phyloP scores from a whole-genome alignment of 2,888 invertebrate species.

The Koerneria pararmatus region DNA sequence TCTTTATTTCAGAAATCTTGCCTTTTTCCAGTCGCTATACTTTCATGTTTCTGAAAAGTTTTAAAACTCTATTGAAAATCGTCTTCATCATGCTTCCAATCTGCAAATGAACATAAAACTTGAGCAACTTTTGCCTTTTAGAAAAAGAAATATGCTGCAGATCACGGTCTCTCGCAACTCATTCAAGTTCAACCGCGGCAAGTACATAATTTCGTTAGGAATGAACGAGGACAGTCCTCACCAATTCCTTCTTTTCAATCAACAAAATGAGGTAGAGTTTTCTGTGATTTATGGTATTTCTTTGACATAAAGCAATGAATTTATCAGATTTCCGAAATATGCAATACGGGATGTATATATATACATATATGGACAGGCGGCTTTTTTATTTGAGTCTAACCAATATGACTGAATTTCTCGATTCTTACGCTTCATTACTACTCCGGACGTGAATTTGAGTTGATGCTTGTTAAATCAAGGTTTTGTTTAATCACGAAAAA shows the following conservation, averaged over 20 bases:
- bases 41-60: background rate
- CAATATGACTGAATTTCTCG: too few relatives aligned
- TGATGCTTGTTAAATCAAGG: too few relatives aligned
- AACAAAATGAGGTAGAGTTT: slow-evolving; percentile 53
- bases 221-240: slow-evolving; percentile 64
- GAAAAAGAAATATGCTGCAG: slow-evolving; percentile 52
- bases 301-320: slow-evolving; percentile 1
- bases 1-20: background rate
- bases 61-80: background rate
- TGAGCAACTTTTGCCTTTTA: background rate
- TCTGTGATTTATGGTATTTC: too few relatives aligned
- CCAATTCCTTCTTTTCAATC: slow-evolving; percentile 52
- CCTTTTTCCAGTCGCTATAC: background rate
- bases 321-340: background rate
- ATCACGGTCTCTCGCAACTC: slow-evolving; percentile 79
- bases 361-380: too few relatives aligned
- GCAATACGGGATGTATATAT: background rate
- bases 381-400: too few relatives aligned
- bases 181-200: slow-evolving; percentile 74
- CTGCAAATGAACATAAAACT: background rate
- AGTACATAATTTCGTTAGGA: slow-evolving; percentile 55
- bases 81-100: background rate
- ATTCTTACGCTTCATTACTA: too few relatives aligned
- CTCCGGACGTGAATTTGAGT: too few relatives aligned
- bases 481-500: too few relatives aligned